Evolutionary conservation across 2,797 vertebrate species (phyloP), one percentile per base, ranked within the genome.

Genomic region (Caiman crocodilus): DNA sequence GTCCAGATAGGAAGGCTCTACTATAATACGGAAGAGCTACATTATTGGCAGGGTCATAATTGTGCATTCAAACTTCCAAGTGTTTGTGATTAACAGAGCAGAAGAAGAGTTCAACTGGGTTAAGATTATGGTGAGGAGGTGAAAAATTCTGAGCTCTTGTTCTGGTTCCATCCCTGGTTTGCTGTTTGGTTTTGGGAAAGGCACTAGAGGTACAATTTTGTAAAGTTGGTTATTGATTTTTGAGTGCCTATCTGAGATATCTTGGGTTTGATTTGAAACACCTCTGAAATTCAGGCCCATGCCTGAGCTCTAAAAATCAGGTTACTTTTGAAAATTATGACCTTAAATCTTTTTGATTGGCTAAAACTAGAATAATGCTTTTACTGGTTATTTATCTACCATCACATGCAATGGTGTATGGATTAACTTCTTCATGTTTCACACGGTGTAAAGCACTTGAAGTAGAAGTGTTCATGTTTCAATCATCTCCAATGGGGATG

Each of bases 401-500:
- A 42, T 1, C 1, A 0, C 4, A 5, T 42, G 3, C 42, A 69
- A 50, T 89, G 89, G 50, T 11, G 7, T 64, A 56, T 86, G 59
- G 35, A 75, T 85, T 26, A 73, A 79, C 79, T 1, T 2, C 57
- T 60, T 93, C 32, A 69, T 69, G 30, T 69, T 21, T 17, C 32
- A 32, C 21, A 35, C 6, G 20, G 30, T 35, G 64, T 82, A 42
- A 75, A 50, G 82, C 88, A 88, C 82, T 79, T 35, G 76, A 82
- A 84, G 76, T 79, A 56, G 67, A 71, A 80, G 90, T 86, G 92
- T 91, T 95, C 96, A 93, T 1, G 2, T 6, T 21, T 94, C 90
- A 92, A 90, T 84, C 78, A 63, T 61, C 85, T 93, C 96, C 94
- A 95, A 84, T 79, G 42, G 42, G 42, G 42, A 42, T 42, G 9